These are phyloP conservation scores for Strigamia transsilvanica DNA, from an alignment of 2,888 invertebrate species.

Conservation along the genomic window DNA sequence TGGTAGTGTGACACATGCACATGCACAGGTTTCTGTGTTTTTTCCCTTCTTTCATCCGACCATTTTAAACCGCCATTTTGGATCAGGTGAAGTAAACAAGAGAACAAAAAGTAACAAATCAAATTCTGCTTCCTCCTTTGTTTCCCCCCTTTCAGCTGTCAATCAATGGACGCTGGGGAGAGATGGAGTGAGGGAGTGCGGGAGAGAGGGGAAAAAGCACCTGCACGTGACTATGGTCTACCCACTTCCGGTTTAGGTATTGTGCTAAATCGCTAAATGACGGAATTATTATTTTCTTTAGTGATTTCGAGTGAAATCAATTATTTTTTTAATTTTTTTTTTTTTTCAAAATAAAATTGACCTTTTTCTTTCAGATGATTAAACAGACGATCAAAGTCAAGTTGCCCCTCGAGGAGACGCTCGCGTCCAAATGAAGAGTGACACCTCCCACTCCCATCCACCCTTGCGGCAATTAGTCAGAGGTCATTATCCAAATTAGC, in stretches of 20 bases:
- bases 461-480: conserved; percentile 48
- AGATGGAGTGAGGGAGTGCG: neutral
- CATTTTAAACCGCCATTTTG: conserved; percentile 33
- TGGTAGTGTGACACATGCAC: conserved; percentile 28
- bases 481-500: conserved; percentile 47
- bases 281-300: neutral
- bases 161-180: conserved; percentile 35
- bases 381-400: conserved; percentile 43
- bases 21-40: neutral
- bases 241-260: conserved; percentile 22
- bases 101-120: conserved; percentile 33
- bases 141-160: conserved; percentile 33
- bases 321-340: neutral
- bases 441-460: conserved; percentile 49
- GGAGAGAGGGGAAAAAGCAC: conserved; percentile 20
- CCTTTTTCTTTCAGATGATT: conserved; percentile 22
- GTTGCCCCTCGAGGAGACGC: conserved; percentile 47
- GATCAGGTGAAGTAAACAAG: conserved; percentile 48
- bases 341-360: conserved; percentile 21
- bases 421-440: conserved; percentile 49
- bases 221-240: neutral
- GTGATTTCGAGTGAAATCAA: neutral
- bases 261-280: neutral
- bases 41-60: neutral
- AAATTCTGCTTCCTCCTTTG: conserved; percentile 13